Conservation (phyloP, 2,888 invertebrate species). For the Sicus ferrugineus region DNA sequence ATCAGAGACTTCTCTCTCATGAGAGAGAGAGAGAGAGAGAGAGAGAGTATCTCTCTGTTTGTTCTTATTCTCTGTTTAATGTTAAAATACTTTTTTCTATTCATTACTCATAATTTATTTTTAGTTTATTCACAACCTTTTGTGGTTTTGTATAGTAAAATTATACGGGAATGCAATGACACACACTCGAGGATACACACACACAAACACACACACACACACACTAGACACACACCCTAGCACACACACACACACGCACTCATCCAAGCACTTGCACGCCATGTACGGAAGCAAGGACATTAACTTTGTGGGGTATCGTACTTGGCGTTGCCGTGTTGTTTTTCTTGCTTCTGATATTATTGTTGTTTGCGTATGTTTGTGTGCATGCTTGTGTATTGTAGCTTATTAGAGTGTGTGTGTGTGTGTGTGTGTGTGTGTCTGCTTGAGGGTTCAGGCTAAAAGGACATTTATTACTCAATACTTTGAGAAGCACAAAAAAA, state of each 20-base stretch:
- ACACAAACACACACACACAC: slow-evolving; percentile 2
- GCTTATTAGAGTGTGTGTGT: not conserved
- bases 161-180: not conserved
- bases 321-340: not conserved
- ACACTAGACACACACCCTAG: not conserved
- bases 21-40: too few relatives aligned
- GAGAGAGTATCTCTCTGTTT: too few relatives aligned
- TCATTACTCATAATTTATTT: not conserved
- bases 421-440: not conserved
- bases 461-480: slow-evolving; percentile 17
- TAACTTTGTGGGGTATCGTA: slow-evolving; percentile 5
- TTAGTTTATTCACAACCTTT: not conserved
- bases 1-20: too few relatives aligned
- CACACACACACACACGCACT: not conserved
- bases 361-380: slow-evolving; percentile 1
- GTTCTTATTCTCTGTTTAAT: too few relatives aligned
- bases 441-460: slow-evolving; percentile 8
- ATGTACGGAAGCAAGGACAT: slow-evolving; percentile 27
- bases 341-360: not conserved
- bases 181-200: not conserved
- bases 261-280: not conserved
- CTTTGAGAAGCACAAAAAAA: not conserved
- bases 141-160: not conserved
- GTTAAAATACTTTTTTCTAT: not conserved
- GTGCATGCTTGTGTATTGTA: not conserved